phyloP scores from a whole-genome alignment of 1,140 invertebrate genomes.

The Belonocnema kinseyi region DNA sequence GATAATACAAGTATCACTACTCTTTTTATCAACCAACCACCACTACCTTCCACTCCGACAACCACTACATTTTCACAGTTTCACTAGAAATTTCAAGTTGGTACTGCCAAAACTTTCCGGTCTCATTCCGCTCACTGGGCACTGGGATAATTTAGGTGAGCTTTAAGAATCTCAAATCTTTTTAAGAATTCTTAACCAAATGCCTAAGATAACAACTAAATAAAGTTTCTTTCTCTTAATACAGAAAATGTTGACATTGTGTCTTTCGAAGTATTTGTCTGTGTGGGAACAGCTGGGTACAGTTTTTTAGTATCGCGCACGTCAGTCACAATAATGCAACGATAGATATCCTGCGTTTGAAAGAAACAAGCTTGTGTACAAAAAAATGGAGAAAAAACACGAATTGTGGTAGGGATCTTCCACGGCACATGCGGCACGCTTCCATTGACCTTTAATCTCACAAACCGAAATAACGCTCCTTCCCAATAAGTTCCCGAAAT shows the following conservation, averaged over 20 bases:
- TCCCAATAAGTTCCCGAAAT: not conserved
- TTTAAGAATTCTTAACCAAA: not conserved
- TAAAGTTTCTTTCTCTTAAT: slow-evolving; percentile 7
- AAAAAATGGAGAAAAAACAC: slow-evolving; percentile 33
- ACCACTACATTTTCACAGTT: slow-evolving; percentile 43
- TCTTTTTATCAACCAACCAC: slow-evolving; percentile 32
- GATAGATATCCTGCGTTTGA: not conserved
- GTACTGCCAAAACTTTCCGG: slow-evolving; percentile 16
- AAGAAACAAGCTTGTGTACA: not conserved
- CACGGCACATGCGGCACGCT: slow-evolving; percentile 55
- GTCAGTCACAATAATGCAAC: not conserved
- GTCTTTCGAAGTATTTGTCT: not conserved
- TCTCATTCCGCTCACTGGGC: not conserved
- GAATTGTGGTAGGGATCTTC: slow-evolving; percentile 50
- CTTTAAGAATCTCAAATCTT: not conserved
- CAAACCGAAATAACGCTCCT: slow-evolving; percentile 49
- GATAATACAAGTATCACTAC: not conserved
- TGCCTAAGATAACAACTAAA: not conserved
- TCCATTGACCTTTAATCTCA: slow-evolving; percentile 59
- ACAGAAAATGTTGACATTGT: slow-evolving; percentile 5
- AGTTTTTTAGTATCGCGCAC: not conserved
- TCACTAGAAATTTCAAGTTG: slow-evolving; percentile 25
- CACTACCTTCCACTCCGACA: slow-evolving; percentile 39
- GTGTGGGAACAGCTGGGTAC: not conserved
- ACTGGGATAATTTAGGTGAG: no score